Evolutionary conservation across 2,888 invertebrate genomes (phyloP).

Genomic region (Epirrhoe tristata): DNA sequence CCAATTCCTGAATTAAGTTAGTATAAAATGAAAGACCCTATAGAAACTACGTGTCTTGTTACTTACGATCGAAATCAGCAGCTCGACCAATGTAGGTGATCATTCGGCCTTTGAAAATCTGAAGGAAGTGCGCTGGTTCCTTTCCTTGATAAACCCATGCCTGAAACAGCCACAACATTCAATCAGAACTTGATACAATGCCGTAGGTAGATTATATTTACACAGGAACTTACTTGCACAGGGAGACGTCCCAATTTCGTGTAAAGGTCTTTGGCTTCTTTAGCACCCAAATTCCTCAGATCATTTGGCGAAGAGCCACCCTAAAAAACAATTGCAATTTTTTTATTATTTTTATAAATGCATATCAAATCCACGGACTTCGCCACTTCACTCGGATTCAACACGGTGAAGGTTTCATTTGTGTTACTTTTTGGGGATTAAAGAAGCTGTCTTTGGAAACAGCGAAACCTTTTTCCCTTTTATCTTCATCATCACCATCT

Average conservation of each 20-base stretch:
- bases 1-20: too few species aligned
- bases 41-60: too few species aligned
- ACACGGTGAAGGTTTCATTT: too few species aligned
- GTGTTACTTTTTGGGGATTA: too few species aligned
- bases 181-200: neutral
- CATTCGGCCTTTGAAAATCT: slow-evolving; percentile 94
- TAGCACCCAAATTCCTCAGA: slow-evolving; percentile 89
- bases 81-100: slow-evolving; percentile 90
- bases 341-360: too few species aligned
- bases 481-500: too few species aligned
- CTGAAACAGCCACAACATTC: slow-evolving; percentile 51
- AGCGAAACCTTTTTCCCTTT: neutral
- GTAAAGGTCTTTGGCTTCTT: slow-evolving; percentile 86
- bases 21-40: too few species aligned
- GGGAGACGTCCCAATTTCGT: slow-evolving; percentile 79
- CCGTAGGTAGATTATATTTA: neutral
- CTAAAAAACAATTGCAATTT: slow-evolving; percentile 78
- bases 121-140: slow-evolving; percentile 96
- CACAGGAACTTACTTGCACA: slow-evolving; percentile 67
- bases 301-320: slow-evolving; percentile 91
- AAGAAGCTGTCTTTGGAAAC: too few species aligned
- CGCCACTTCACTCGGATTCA: too few species aligned
- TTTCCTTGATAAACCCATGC: slow-evolving; percentile 94
- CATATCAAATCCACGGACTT: too few species aligned
- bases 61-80: slow-evolving; percentile 87